A percentile compares a stretch with the other conserved stretches of the same genome.
phyloP scores from a whole-genome alignment of 2,113 vertebrate species.

The Apodemus speciosus region DNA sequence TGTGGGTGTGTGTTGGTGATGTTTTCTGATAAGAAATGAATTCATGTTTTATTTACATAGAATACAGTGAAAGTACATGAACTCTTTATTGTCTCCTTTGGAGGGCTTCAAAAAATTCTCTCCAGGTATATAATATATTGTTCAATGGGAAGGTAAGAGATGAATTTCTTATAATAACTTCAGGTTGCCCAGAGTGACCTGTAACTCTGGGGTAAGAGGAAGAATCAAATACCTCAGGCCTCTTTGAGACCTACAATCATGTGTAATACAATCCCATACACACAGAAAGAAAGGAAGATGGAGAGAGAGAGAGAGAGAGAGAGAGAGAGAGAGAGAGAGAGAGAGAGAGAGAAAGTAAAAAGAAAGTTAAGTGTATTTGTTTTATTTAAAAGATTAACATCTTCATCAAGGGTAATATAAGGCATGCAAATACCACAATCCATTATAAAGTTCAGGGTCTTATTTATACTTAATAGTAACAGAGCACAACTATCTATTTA shows the following conservation, averaged over 20 bases:
- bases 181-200: background rate
- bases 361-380: background rate
- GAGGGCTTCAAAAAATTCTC: background rate
- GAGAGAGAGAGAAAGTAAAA: background rate
- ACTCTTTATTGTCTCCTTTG: background rate
- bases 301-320: background rate
- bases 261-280: background rate
- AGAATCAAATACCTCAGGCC: background rate
- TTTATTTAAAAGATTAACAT: background rate
- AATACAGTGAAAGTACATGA: background rate
- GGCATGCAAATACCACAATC: background rate
- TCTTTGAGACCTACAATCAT: background rate
- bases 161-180: background rate
- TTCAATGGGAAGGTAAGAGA: background rate
- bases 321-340: background rate
- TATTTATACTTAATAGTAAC: background rate
- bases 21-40: background rate
- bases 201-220: background rate
- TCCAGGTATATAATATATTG: background rate
- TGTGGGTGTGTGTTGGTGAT: background rate
- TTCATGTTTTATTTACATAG: background rate
- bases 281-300: background rate
- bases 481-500: background rate
- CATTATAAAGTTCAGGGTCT: background rate
- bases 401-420: background rate